These are phyloP conservation scores for Temnothorax ravouxi DNA, from an alignment of 2,888 invertebrate species.

Conservation along the genomic window DNA sequence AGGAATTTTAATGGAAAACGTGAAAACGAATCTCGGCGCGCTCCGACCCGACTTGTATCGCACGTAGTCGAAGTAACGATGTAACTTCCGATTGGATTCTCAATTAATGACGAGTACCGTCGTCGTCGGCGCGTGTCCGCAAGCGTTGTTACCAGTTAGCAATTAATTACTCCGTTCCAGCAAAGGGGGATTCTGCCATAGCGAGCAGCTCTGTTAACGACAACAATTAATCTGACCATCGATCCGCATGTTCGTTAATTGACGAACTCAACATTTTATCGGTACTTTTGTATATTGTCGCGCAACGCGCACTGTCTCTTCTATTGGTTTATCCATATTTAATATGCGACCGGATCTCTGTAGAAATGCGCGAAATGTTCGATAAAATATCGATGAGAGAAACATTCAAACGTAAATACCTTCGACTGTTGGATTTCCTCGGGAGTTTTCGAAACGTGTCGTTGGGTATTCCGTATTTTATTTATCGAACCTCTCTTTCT, in stretches of 20 bases:
- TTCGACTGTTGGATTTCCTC: background rate
- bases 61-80: conserved; percentile 6
- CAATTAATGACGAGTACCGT: conserved; percentile 46
- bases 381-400: background rate
- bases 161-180: conserved; percentile 45
- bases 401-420: conserved; percentile 29
- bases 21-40: background rate
- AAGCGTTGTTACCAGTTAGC: conserved; percentile 33
- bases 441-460: background rate
- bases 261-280: conserved; percentile 37
- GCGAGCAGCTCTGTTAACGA: conserved; percentile 22
- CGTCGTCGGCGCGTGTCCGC: conserved; percentile 21
- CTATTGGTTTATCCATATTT: conserved; percentile 22
- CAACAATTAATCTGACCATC: conserved; percentile 42
- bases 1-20: conserved; percentile 35
- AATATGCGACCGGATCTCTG: background rate
- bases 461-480: background rate
- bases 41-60: conserved; percentile 15
- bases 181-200: background rate
- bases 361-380: background rate
- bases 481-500: background rate
- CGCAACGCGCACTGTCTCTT: background rate
- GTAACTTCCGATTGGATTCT: conserved; percentile 52
- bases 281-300: background rate
- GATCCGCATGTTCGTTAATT: conserved; percentile 28